Percentiles rank a stretch among this genome's conserved stretches.
phyloP scores from a whole-genome alignment of 2,113 vertebrate species.

The Empidonax traillii region DNA sequence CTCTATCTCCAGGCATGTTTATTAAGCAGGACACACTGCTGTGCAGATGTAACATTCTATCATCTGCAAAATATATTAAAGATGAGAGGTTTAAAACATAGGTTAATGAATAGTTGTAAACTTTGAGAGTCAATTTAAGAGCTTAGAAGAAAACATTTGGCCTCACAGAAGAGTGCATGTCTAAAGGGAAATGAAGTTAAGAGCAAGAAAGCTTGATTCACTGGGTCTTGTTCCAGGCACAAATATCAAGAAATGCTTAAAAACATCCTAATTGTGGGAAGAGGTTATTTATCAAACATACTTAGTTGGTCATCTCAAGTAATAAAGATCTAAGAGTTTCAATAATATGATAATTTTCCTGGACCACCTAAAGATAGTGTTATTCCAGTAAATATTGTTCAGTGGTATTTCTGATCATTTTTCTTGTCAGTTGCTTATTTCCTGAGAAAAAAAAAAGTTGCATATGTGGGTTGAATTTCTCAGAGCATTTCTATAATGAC shows the following conservation, averaged over 20 bases:
- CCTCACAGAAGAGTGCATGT: background rate
- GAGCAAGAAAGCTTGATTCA: background rate
- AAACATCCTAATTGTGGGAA: background rate
- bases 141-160: slow-evolving; percentile 1
- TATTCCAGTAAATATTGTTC: background rate
- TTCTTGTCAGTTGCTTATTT: background rate
- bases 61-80: background rate
- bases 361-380: background rate
- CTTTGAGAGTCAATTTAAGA: background rate
- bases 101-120: slow-evolving; percentile 47
- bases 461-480: background rate
- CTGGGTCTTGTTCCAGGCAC: background rate
- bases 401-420: background rate
- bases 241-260: background rate
- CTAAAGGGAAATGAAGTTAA: background rate
- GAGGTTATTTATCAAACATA: background rate
- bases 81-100: background rate
- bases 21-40: background rate
- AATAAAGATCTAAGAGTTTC: background rate
- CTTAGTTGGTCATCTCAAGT: background rate
- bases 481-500: background rate
- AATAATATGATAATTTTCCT: background rate
- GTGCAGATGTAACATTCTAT: background rate
- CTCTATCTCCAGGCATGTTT: background rate
- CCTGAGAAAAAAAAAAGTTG: background rate